Evolutionary conservation across 2,888 invertebrate species (phyloP).

Genomic region (Apamea epomidion): DNA sequence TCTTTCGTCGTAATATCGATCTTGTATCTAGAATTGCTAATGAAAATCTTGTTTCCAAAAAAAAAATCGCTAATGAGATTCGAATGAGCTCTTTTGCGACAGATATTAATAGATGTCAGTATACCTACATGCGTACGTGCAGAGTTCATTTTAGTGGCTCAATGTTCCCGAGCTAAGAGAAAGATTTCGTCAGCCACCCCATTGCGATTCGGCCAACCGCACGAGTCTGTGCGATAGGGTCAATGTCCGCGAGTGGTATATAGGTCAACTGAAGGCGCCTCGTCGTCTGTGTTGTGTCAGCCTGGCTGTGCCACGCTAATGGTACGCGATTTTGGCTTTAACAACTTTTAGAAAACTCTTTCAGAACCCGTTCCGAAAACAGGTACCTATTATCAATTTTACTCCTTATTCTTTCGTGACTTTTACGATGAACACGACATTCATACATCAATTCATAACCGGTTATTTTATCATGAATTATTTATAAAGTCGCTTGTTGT

Average conservation of each 20-base stretch:
- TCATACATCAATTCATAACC: slow-evolving; percentile 73
- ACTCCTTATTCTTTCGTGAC: slow-evolving; percentile 70
- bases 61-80: slow-evolving; percentile 46
- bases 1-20: slow-evolving; percentile 5
- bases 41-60: slow-evolving; percentile 9
- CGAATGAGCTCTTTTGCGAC: slow-evolving; percentile 33
- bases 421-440: slow-evolving; percentile 58
- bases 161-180: slow-evolving; percentile 60
- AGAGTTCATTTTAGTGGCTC: slow-evolving; percentile 37
- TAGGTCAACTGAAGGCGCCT: slow-evolving; percentile 89
- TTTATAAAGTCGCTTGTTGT: slow-evolving; percentile 70
- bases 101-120: slow-evolving; percentile 34
- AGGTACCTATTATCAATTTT: slow-evolving; percentile 71
- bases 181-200: slow-evolving; percentile 74
- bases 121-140: slow-evolving; percentile 21
- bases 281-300: slow-evolving; percentile 86
- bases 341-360: slow-evolving; percentile 74
- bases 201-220: slow-evolving; percentile 73
- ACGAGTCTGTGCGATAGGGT: slow-evolving; percentile 81
- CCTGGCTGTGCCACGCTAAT: slow-evolving; percentile 71
- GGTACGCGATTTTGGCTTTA: slow-evolving; percentile 75
- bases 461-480: slow-evolving; percentile 79
- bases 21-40: slow-evolving; percentile 1
- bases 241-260: slow-evolving; percentile 86
- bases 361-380: slow-evolving; percentile 74